These are phyloP conservation scores for Lottia scabra DNA, from an alignment of 2,888 invertebrate genomes.

Conservation along the genomic window DNA sequence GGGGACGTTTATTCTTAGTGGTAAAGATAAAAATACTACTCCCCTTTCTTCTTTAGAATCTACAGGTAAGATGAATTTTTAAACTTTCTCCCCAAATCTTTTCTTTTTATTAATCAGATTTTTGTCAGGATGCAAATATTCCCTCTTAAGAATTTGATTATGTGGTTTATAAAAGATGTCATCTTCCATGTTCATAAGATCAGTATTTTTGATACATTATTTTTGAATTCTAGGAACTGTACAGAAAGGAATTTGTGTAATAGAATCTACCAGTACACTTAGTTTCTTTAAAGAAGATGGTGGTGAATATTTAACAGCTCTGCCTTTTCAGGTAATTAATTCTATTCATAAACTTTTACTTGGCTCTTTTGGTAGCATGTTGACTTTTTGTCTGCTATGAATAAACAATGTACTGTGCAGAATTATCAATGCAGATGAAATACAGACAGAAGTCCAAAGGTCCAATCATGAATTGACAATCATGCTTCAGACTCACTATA, in stretches of 20 bases:
- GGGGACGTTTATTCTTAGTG: slow-evolving; percentile 60
- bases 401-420: too few species aligned
- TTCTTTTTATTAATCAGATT: too few species aligned
- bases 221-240: slow-evolving; percentile 68
- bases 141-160: too few species aligned
- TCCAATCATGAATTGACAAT: too few species aligned
- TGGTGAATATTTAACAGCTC: slow-evolving; percentile 83
- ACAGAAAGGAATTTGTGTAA: slow-evolving; percentile 79
- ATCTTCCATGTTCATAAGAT: not conserved
- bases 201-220: not conserved
- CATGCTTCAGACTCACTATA: too few species aligned
- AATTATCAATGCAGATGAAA: too few species aligned
- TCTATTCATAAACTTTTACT: not conserved
- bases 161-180: too few species aligned
- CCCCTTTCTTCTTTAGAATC: slow-evolving; percentile 3
- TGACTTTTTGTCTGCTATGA: too few species aligned
- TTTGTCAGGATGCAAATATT: too few species aligned
- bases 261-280: slow-evolving; percentile 80
- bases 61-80: slow-evolving; percentile 9
- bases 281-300: slow-evolving; percentile 84
- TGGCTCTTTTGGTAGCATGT: too few species aligned
- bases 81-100: too few species aligned
- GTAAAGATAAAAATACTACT: slow-evolving; percentile 20
- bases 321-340: slow-evolving; percentile 76
- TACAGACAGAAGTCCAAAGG: too few species aligned